Conservation (phyloP, 2,888 invertebrate genomes). For the Ditula angustiorana region DNA sequence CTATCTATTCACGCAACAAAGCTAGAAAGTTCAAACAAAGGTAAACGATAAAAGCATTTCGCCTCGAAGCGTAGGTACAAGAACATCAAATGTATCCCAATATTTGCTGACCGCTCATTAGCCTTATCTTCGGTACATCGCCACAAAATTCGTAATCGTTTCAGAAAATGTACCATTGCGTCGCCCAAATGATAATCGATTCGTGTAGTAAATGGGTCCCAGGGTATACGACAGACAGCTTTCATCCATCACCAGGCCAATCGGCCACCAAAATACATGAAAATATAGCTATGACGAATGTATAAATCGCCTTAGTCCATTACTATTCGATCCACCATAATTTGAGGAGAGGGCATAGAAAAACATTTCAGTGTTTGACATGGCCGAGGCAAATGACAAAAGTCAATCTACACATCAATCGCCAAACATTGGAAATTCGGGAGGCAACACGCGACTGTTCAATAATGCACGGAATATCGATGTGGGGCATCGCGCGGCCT, state of each 20-base stretch:
- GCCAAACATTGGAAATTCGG: slow-evolving; percentile 85
- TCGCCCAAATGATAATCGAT: slow-evolving; percentile 54
- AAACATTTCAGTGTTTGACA: slow-evolving; percentile 83
- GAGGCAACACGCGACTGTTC: slow-evolving; percentile 82
- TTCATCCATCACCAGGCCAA: slow-evolving; percentile 78
- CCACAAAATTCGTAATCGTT: slow-evolving; percentile 51
- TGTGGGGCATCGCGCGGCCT: slow-evolving; percentile 73
- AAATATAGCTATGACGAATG: slow-evolving; percentile 60
- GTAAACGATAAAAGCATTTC: slow-evolving; percentile 49
- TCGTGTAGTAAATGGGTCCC: slow-evolving; percentile 57
- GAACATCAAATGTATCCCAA: slow-evolving; percentile 37
- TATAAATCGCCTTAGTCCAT: slow-evolving; percentile 79
- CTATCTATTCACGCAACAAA: slow-evolving; percentile 39
- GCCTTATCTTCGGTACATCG: slow-evolving; percentile 49
- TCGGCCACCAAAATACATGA: slow-evolving; percentile 69
- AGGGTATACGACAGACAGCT: slow-evolving; percentile 67
- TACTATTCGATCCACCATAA: slow-evolving; percentile 72
- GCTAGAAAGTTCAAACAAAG: slow-evolving; percentile 46
- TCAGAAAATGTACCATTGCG: slow-evolving; percentile 46
- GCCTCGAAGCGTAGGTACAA: slow-evolving; percentile 21
- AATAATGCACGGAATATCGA: slow-evolving; percentile 85
- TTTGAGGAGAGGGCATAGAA: slow-evolving; percentile 78
- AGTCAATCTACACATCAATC: slow-evolving; percentile 86
- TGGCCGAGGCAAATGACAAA: slow-evolving; percentile 83
- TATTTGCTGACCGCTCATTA: slow-evolving; percentile 47